These are phyloP conservation scores for Lasiurus borealis DNA, from an alignment of 2,113 vertebrate genomes.

Conservation along the genomic window DNA sequence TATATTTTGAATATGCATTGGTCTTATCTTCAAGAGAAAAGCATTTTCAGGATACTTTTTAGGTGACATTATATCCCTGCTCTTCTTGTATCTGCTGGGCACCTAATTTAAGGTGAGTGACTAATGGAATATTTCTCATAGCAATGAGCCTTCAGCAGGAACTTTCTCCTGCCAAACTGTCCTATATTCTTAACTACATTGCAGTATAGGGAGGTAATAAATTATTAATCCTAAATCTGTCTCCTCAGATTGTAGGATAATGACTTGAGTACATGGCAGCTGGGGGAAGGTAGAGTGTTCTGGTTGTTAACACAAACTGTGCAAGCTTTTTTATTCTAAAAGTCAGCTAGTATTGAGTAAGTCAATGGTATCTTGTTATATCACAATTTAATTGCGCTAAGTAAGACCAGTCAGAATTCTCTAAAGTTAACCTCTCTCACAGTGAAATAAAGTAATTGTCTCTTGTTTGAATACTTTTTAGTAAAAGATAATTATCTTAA, in stretches of 20 bases:
- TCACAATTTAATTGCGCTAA: constrained; percentile 58
- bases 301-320: constrained; percentile 63
- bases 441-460: constrained; percentile 53
- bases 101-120: constrained; percentile 72
- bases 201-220: constrained; percentile 74
- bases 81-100: constrained; percentile 65
- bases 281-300: constrained; percentile 61
- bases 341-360: constrained; percentile 58
- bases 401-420: constrained; percentile 36
- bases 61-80: constrained; percentile 42
- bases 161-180: constrained; percentile 77
- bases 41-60: constrained; percentile 61
- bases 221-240: constrained; percentile 82
- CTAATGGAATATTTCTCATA: constrained; percentile 73
- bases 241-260: constrained; percentile 75
- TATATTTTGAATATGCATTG: constrained; percentile 36
- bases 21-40: constrained; percentile 54
- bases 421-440: constrained; percentile 41
- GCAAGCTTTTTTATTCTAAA: constrained; percentile 62
- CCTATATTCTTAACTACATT: constrained; percentile 80
- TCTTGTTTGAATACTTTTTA: constrained; percentile 53
- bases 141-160: constrained; percentile 70
- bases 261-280: constrained; percentile 68
- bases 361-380: constrained; percentile 52
- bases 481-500: constrained; percentile 52